phyloP scores from a whole-genome alignment of 92 coral and sea anemone species.

The Parazoanthus atlanticus region DNA sequence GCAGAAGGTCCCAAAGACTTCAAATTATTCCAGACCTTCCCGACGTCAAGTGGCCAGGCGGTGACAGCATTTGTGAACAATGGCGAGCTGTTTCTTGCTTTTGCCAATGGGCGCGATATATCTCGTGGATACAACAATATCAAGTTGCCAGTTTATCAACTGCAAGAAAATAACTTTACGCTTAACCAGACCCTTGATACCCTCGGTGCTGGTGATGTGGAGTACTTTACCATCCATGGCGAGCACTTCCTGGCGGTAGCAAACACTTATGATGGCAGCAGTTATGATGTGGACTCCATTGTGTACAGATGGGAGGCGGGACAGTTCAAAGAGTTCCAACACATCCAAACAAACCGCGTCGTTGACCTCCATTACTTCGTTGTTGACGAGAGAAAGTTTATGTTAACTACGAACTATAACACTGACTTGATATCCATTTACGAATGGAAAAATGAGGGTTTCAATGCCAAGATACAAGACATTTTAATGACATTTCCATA shows the following conservation, averaged over 20 bases:
- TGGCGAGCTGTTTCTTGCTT: not conserved
- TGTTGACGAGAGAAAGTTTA: too few relatives aligned
- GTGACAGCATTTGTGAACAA: not conserved
- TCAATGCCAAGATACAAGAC: too few relatives aligned
- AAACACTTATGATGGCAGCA: not conserved
- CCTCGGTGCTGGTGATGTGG: not conserved
- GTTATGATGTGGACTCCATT: not conserved
- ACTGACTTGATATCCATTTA: too few relatives aligned
- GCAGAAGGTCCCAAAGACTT: not conserved
- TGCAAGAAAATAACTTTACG: not conserved
- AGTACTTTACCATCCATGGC: not conserved
- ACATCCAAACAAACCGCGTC: too few relatives aligned
- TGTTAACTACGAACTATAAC: too few relatives aligned
- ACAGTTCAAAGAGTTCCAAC: too few relatives aligned
- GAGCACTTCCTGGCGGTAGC: not conserved
- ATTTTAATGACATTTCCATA: too few relatives aligned
- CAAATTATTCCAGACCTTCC: not conserved
- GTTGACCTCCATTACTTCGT: too few relatives aligned
- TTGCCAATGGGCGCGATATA: not conserved
- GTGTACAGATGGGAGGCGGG: too few relatives aligned
- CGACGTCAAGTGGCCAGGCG: not conserved
- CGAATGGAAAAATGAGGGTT: too few relatives aligned
- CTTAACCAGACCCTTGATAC: not conserved
- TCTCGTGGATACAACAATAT: not conserved
- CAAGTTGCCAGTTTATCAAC: not conserved